Base-by-base conservation (phyloP, 2,888 invertebrate genomes). In the Caenorhabditis sp. region DNA sequence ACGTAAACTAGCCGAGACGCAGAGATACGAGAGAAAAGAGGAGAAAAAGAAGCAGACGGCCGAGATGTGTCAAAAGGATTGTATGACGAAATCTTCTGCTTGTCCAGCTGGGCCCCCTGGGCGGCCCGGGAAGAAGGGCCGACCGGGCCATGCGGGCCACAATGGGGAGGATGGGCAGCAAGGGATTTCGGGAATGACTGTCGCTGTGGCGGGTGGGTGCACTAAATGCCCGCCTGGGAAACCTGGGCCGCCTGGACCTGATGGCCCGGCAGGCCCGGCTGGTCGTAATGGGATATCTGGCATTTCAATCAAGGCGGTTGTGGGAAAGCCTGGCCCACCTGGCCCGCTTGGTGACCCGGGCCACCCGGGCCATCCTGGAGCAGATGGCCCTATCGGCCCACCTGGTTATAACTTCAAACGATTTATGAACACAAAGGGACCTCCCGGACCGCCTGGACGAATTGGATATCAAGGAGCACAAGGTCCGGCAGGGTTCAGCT, bases 41-140 rank as follows among this genome's bases (percentile, higher is more conserved):
- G 58, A 50, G 26, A 65, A 65, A 21, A 52, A 52, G 57, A 65
- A 70, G 10, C 23, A 26, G 7, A n/a, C 21, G 0, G 36, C 26
- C 1, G 25, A 54, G 27, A 3, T 49, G 17, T 53, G 53, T 23
- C 23, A 20, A 23, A 53, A 23, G 52, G 58, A 60, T 5, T 71
- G 71, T 12, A 52, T 63, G 50, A 7, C 56, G 25, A 71, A 67
- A 26, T 21, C 23, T 3, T 14, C 26, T 25, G 25, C 60, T 8
- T 77, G 70, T 38, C 62, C 71, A 10, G 36, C 63, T 17, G 76
- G 76, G 5, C 71, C 76, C 2, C 61, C 63, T 2, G 71, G 75
- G 1, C 59, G 57, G 1, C 56, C 65, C 1, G 70, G 70, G 1
- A 49, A 38, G 25, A n/a, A 54, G 8, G 70, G 71, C 23, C 49